A percentile compares a stretch with the other conserved stretches of the same genome.
Conservation (phyloP, 2,113 vertebrate species). For the Edolisoma coerulescens region DNA sequence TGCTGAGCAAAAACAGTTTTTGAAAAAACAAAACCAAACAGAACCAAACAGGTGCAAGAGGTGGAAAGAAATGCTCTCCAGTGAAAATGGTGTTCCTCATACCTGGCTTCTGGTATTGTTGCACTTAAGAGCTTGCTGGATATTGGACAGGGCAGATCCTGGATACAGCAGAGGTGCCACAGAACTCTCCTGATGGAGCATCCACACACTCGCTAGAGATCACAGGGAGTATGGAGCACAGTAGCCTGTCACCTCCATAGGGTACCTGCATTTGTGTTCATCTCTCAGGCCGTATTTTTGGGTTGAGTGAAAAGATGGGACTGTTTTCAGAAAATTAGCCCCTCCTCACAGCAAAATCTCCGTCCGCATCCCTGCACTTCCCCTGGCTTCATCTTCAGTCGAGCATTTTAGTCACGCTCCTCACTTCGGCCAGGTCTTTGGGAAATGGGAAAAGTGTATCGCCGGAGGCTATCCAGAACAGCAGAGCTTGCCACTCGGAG, state of each 20-base stretch:
- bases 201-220: neutral
- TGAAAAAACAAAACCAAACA: neutral
- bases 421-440: neutral
- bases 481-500: accelerated
- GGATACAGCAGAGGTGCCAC: neutral
- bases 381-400: accelerated
- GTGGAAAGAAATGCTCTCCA: neutral
- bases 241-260: neutral
- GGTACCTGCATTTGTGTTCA: accelerated
- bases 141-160: neutral
- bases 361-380: accelerated
- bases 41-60: neutral
- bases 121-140: neutral
- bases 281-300: neutral
- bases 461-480: neutral
- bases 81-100: neutral
- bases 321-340: neutral
- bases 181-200: neutral
- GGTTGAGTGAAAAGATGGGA: neutral
- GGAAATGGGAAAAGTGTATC: neutral
- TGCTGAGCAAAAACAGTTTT: neutral
- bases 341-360: neutral
- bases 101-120: neutral
- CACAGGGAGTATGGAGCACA: accelerated
- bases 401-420: accelerated